Percentiles rank a stretch among this genome's conserved stretches.
phyloP scores from a whole-genome alignment of 1,140 invertebrate species.

The Drosophila kepulauana region DNA sequence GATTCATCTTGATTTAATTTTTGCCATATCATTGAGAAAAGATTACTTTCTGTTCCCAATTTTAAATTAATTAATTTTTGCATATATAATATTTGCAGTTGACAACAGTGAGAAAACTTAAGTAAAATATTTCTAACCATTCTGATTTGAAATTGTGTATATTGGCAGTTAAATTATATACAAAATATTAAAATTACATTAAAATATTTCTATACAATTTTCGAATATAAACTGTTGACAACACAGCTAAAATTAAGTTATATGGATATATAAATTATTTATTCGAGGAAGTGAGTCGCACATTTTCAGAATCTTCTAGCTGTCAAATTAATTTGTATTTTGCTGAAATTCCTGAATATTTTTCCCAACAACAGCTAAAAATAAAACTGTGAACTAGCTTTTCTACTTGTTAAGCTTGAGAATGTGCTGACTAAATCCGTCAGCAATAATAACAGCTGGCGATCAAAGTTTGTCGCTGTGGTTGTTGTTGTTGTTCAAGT shows the following conservation, averaged over 20 bases:
- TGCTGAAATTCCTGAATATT: conserved; percentile 3
- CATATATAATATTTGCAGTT: too few relatives aligned
- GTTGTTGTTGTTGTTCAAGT: background rate
- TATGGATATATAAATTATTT: background rate
- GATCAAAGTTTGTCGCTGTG: background rate
- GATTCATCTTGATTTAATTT: too few relatives aligned
- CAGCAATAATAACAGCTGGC: conserved; percentile 26
- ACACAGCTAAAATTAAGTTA: background rate
- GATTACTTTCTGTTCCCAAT: too few relatives aligned
- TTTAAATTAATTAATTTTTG: too few relatives aligned
- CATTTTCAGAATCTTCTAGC: background rate
- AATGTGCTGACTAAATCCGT: conserved; percentile 26
- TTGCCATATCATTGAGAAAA: too few relatives aligned
- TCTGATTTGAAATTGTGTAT: too few relatives aligned
- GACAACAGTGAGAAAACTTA: too few relatives aligned
- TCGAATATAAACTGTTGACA: too few relatives aligned
- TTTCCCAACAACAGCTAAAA: conserved; percentile 2
- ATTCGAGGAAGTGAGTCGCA: background rate
- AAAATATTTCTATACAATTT: too few relatives aligned
- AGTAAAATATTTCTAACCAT: too few relatives aligned
- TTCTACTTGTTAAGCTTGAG: conserved; percentile 11
- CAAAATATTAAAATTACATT: too few relatives aligned
- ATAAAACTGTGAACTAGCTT: conserved; percentile 24
- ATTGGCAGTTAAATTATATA: too few relatives aligned
- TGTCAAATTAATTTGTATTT: conserved; percentile 1